phyloP scores from a whole-genome alignment of 2,888 invertebrate genomes.

The Stenodema calcarata region DNA sequence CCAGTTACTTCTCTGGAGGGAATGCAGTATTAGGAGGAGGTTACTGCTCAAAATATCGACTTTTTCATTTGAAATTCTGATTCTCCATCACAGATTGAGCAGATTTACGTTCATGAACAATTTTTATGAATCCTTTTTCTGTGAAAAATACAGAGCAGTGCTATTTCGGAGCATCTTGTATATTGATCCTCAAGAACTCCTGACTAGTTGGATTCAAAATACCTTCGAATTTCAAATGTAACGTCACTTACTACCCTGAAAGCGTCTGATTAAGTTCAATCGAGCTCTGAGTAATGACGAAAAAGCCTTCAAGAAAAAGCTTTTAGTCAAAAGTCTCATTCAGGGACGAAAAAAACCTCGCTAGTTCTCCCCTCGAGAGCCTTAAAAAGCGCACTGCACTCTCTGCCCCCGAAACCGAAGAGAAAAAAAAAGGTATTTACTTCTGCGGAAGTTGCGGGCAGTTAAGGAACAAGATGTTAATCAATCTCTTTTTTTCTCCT shows the following conservation, averaged over 20 bases:
- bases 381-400: background rate
- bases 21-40: no score
- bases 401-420: background rate
- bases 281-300: background rate
- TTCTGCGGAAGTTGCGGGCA: constrained; percentile 15
- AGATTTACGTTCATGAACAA: no score
- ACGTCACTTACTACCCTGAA: background rate
- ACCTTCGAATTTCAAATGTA: background rate
- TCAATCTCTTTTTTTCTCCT: constrained; percentile 27
- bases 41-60: no score
- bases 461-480: constrained; percentile 30
- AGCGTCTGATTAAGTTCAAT: background rate
- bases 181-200: no score
- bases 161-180: no score
- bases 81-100: no score
- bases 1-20: no score
- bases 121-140: no score
- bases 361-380: background rate
- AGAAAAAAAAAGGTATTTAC: constrained; percentile 22
- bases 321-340: constrained; percentile 23
- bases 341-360: background rate
- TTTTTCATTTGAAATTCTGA: no score
- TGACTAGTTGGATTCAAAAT: no score
- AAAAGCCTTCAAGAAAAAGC: no score
- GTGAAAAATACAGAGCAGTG: no score